Conservation (phyloP, 2,113 vertebrate species). For the Ageneiosus marmoratus region DNA sequence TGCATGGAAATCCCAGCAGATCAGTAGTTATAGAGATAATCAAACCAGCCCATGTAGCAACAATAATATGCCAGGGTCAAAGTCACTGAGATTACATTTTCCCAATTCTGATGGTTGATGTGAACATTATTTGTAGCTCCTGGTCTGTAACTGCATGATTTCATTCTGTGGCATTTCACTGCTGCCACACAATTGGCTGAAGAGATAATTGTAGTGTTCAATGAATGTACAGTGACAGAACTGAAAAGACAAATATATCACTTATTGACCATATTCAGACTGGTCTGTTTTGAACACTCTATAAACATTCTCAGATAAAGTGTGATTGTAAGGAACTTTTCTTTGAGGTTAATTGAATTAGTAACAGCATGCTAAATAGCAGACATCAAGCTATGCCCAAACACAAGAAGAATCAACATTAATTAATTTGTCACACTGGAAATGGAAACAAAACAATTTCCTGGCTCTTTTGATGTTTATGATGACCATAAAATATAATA, state of each 20-base stretch:
- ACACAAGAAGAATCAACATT: not conserved
- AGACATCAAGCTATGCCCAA: not conserved
- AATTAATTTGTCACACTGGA: not conserved
- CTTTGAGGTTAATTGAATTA: not conserved
- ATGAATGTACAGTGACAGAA: not conserved
- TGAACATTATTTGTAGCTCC: too few relatives aligned
- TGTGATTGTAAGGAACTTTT: not conserved
- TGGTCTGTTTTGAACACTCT: too few relatives aligned
- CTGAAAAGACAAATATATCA: not conserved
- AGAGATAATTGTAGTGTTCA: not conserved
- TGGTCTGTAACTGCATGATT: too few relatives aligned
- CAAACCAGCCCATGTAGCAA: not conserved
- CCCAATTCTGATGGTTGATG: not conserved
- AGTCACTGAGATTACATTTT: not conserved
- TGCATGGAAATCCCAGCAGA: not conserved
- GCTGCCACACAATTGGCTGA: not conserved
- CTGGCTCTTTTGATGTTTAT: not conserved
- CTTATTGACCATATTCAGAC: too few relatives aligned
- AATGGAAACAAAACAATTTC: not conserved
- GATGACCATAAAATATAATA: not conserved
- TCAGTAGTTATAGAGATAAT: not conserved
- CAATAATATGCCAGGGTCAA: not conserved
- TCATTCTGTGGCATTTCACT: not conserved
- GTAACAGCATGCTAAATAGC: not conserved
- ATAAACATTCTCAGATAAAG: not conserved